Base-by-base conservation (phyloP, 2,113 vertebrate genomes). In the Mus spicilegus region DNA sequence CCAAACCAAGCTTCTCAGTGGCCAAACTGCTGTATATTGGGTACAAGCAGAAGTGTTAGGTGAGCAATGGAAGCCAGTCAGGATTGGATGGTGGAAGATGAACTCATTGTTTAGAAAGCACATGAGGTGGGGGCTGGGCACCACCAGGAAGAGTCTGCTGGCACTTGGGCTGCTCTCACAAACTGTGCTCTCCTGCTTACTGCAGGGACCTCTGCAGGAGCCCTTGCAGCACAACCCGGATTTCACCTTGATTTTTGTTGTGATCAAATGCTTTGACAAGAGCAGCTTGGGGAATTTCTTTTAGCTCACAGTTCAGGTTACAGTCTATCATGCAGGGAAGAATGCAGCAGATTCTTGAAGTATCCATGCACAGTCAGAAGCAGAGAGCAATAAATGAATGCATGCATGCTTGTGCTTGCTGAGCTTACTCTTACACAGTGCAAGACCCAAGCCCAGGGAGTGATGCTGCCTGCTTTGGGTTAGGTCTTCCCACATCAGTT, bases 1-100 rank as follows among this genome's bases (percentile, higher is more conserved):
- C 87, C 54, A 94, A 86, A n/a, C 7, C 42, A 33, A 89, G 28
- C 54, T 93, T 86, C 70, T 65, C 86, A 91, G 24, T 42, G 20
- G 54, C 56, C 75, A 69, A 28, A 36, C 70, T 26, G 4, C 73
- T 39, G 58, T 67, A 0, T 46, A 0, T 70, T 39, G 7, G 14
- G 1, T 26, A 5, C 19, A 39, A 67, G 84, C 61, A 88, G 70
- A 73, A 39, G 19, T 3, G 42, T 63, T 51, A 61, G 26, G 2
- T 61, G 28, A 85, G n/a, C 72, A 61, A 14, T n/a, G 28, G 24
- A 7, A 39, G 42, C 49, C 10, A 22, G 69, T 24, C 16, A 58
- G 39, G 51, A 28, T n/a, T 46, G 65, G 70, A 63, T 36, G 28
- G 72, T 22, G 12, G 58, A 84, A 49, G 67, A n/a, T 42, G 7